A percentile compares a stretch with the other conserved stretches of the same genome.
These are phyloP conservation scores for Bibio marci DNA, from an alignment of 2,888 invertebrate genomes.

Conservation along the genomic window DNA sequence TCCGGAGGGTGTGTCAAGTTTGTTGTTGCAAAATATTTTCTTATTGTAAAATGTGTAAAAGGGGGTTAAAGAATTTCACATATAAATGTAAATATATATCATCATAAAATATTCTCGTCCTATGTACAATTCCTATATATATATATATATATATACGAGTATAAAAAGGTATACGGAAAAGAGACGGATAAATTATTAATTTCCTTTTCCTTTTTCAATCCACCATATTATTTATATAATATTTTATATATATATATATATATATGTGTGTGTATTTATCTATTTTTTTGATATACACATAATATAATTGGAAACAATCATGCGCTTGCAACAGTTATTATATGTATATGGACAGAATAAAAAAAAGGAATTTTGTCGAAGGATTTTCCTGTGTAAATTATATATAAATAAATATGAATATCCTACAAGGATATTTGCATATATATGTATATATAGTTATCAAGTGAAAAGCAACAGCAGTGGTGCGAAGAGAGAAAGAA, in stretches of 20 bases:
- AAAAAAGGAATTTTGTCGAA: too few relatives aligned
- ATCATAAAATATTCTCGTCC: too few relatives aligned
- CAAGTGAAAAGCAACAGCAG: too few relatives aligned
- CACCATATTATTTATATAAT: slow-evolving; percentile 13
- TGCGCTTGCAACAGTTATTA: background rate
- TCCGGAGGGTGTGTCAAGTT: slow-evolving; percentile 8
- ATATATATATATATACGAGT: background rate
- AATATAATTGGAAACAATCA: background rate
- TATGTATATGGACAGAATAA: too few relatives aligned
- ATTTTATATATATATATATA: too few relatives aligned
- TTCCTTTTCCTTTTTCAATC: slow-evolving; percentile 34
- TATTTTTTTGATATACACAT: background rate
- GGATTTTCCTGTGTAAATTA: too few relatives aligned
- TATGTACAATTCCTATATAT: too few relatives aligned
- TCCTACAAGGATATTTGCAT: too few relatives aligned
- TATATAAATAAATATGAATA: too few relatives aligned
- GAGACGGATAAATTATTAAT: slow-evolving; percentile 34
- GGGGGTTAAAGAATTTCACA: background rate
- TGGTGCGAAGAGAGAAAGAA: too few relatives aligned
- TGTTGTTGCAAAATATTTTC: background rate
- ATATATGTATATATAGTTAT: too few relatives aligned
- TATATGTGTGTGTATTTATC: background rate
- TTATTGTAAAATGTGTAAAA: too few relatives aligned
- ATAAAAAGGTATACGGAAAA: slow-evolving; percentile 17
- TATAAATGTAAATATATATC: background rate